Percentiles rank a stretch among this genome's conserved stretches.
phyloP scores from a whole-genome alignment of 2,888 invertebrate genomes.

The Branchinecta sandiegonensis region DNA sequence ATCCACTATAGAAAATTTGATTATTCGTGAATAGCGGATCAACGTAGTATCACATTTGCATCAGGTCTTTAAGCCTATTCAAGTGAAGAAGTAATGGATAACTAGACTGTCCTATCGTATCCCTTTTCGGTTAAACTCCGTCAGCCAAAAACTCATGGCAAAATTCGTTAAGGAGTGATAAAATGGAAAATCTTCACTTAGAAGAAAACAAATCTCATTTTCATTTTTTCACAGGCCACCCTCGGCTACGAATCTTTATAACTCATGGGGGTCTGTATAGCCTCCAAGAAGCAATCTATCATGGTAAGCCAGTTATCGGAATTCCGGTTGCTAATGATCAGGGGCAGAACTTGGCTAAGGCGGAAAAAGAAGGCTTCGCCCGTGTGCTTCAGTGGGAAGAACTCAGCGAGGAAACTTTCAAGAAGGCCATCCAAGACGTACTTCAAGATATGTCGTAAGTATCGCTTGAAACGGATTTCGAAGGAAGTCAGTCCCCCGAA shows the following conservation, averaged over 20 bases:
- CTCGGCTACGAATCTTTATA: constrained; percentile 10
- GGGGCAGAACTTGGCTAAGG: constrained; percentile 34
- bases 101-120: no score
- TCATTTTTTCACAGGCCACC: constrained; percentile 15
- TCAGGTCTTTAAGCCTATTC: no score
- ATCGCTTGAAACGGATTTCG: neutral
- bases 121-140: no score
- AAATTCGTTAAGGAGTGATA: no score
- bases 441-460: constrained; percentile 20
- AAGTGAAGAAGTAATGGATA: no score
- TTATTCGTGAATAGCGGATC: no score
- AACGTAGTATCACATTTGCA: no score
- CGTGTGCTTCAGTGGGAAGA: constrained; percentile 19
- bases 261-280: constrained; percentile 23
- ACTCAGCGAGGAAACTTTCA: constrained; percentile 18
- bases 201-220: neutral
- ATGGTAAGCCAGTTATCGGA: constrained; percentile 22
- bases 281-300: constrained; percentile 22
- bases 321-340: constrained; percentile 22
- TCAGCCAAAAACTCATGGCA: no score
- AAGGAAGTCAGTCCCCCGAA: no score
- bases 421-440: constrained; percentile 17
- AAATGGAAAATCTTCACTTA: no score
- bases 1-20: no score
- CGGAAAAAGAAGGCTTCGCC: constrained; percentile 38